Evolutionary conservation across 2,888 invertebrate genomes (phyloP), one percentile per base, ranked within the genome.

Genomic region (Nephrocerus scutellatus): DNA sequence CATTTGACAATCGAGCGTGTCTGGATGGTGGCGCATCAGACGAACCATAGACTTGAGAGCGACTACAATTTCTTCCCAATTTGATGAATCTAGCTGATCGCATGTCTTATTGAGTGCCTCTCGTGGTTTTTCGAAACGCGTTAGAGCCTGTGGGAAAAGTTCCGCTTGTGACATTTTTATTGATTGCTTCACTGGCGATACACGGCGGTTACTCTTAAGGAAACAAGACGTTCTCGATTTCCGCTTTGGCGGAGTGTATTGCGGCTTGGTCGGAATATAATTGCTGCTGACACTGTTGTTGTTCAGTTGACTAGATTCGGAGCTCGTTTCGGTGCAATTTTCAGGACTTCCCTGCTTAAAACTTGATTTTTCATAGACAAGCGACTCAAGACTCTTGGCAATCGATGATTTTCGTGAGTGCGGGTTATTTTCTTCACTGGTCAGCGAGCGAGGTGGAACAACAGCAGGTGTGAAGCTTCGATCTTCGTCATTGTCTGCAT

Each of bases 1-100:
- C 43, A 85, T 76, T 46, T 84, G 78, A 2, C 72, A 57, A 36
- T 77, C 76, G 25, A 82, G 52, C 12, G 73, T 63, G 15, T 80
- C 83, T 0, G 77, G 71, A 51, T 81, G 74, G 52, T 84, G 79
- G 28, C 74, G 73, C 2, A 81, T 78, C 15, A 91, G 67, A 23
- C 82, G 74, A 21, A 82, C 80, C 37, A 84, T 70, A 36, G 76
- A 74, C 35, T 77, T 74, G 16, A 91, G 70, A 0, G 85, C 84
- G 42, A 79, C 76, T 52, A 89, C 77, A 25, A 81, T 81, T 5
- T 77, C 73, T 63, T 89, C 87, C 91, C 89, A 89, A 57, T 84
- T 85, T 44, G 76, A 73, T 41, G 74, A 77, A 53, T 85, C 84
- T 15, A 86, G 70, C 47, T 84, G 78, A 22, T 68, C 59, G 36